Evolutionary conservation across 1,140 invertebrate species (phyloP).

Genomic region (Archivesica marissinica): DNA sequence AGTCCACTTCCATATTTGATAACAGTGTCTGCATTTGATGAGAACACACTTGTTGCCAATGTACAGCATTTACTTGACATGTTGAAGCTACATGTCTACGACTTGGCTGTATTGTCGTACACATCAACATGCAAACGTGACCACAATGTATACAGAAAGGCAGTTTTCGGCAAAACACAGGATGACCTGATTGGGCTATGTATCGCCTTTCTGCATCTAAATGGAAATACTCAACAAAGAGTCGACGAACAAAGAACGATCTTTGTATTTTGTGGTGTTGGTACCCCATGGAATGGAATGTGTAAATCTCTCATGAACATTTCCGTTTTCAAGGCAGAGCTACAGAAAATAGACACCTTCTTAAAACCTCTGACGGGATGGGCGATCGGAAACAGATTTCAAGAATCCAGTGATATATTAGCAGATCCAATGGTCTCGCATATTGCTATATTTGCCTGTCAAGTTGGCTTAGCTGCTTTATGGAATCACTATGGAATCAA

Average conservation of each 20-base stretch:
- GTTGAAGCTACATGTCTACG: not conserved
- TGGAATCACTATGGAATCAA: constrained; percentile 57
- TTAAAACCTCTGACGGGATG: constrained; percentile 58
- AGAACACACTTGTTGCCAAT: not conserved
- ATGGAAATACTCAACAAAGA: not conserved
- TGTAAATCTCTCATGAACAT: not conserved
- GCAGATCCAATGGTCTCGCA: constrained; percentile 63
- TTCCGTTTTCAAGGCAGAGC: constrained; percentile 37
- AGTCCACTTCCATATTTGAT: not conserved
- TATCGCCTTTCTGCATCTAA: not conserved
- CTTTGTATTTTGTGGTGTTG: constrained; percentile 57
- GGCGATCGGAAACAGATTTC: constrained; percentile 61
- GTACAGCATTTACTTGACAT: not conserved
- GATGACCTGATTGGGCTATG: constrained; percentile 52
- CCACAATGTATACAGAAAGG: not conserved
- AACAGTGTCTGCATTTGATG: constrained; percentile 1
- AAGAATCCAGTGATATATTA: constrained; percentile 33
- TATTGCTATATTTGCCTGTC: constrained; percentile 66
- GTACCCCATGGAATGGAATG: constrained; percentile 40
- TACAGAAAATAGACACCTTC: constrained; percentile 65
- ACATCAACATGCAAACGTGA: constrained; percentile 64
- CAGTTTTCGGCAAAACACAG: not conserved
- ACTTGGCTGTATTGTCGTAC: constrained; percentile 63
- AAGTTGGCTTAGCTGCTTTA: constrained; percentile 58
- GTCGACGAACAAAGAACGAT: constrained; percentile 24